Conservation (phyloP, 2,113 vertebrate species). For the crab-eating macaque (Macaca fascicularis) region T2T-MFA8v1.1 NC_088395.1:56730501-56731000, state of each 20-base stretch:
- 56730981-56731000: constrained; percentile 8
- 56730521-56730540: constrained; percentile 22
- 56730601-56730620: constrained; percentile 52
- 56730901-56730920: constrained; percentile 20
- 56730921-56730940: background rate
- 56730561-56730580: constrained; percentile 66
- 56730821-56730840: constrained; percentile 42
- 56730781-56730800: background rate
- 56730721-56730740: constrained; percentile 1
- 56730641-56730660: constrained; percentile 39
- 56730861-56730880: background rate
- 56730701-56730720: constrained; percentile 61
- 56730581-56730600: constrained; percentile 67
- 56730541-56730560: constrained; percentile 50
- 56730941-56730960: constrained; percentile 37
- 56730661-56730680: constrained; percentile 58
- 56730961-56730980: constrained; percentile 34
- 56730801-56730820: constrained; percentile 33
- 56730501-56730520: background rate
- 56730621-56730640: constrained; percentile 53
- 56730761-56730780: constrained; percentile 20
- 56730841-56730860: constrained; percentile 36
- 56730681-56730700: constrained; percentile 44
- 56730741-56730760: background rate
- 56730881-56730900: background rate